Evolutionary conservation across 2,888 invertebrate genomes (phyloP).

Genomic region (Melangyna quadrimaculata): DNA sequence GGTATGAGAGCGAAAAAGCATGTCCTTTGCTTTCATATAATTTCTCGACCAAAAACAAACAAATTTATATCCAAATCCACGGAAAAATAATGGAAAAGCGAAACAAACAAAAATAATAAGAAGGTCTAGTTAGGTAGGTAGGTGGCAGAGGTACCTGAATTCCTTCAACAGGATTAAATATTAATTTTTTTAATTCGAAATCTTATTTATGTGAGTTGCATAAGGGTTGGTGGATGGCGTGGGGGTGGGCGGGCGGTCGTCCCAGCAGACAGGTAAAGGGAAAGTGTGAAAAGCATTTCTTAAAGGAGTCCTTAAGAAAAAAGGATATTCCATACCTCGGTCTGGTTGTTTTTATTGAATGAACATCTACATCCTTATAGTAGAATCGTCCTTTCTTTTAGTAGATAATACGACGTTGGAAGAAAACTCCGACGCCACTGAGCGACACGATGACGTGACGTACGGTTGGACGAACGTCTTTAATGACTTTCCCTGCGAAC

Average conservation of each 20-base stretch:
- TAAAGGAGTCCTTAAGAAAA: background rate
- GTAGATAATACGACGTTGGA: background rate
- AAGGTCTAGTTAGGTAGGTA: too few relatives aligned
- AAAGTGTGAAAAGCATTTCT: constrained; percentile 9
- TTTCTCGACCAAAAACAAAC: constrained; percentile 27
- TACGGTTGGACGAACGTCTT: constrained; percentile 3
- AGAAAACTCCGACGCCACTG: background rate
- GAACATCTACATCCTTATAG: constrained; percentile 25
- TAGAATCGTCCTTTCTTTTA: background rate
- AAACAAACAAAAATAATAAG: constrained; percentile 25
- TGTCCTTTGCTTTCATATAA: constrained; percentile 20
- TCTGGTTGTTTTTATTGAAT: constrained; percentile 51
- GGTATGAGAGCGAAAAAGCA: background rate
- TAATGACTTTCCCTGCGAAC: constrained; percentile 51
- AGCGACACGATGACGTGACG: background rate
- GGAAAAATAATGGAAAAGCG: constrained; percentile 3
- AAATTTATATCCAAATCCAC: constrained; percentile 12
- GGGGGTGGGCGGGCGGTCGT: too few relatives aligned
- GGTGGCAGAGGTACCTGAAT: background rate
- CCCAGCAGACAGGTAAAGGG: too few relatives aligned
- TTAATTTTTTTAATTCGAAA: constrained; percentile 66
- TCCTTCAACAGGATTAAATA: constrained; percentile 59
- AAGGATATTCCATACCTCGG: background rate
- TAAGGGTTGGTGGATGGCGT: background rate
- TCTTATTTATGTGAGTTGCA: constrained; percentile 42